phyloP scores from a whole-genome alignment of 2,888 invertebrate genomes.

The Crossocerus cetratus region DNA sequence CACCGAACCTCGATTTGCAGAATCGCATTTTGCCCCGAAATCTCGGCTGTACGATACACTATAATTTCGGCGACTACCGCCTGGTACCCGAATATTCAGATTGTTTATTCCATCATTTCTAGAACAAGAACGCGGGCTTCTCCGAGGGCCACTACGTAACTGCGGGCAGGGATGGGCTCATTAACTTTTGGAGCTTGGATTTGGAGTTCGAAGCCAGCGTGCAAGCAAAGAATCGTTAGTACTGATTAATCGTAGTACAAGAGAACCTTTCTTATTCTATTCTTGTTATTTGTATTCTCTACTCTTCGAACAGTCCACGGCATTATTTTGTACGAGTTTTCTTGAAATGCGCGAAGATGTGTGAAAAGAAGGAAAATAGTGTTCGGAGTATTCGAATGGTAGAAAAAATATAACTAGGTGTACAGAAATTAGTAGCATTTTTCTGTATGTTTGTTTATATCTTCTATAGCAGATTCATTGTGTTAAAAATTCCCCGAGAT shows the following conservation, averaged over 20 bases:
- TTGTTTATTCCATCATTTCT: constrained; percentile 22
- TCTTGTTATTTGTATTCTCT: no score
- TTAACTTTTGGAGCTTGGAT: constrained; percentile 88
- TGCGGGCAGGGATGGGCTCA: constrained; percentile 86
- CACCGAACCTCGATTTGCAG: constrained; percentile 85
- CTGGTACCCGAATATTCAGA: neutral
- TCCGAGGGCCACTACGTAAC: constrained; percentile 86
- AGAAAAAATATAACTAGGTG: no score
- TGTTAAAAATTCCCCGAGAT: no score
- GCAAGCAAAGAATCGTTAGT: constrained; percentile 82
- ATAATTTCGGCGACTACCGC: neutral
- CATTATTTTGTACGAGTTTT: no score
- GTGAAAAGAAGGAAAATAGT: no score
- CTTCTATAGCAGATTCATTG: no score
- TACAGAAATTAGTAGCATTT: no score
- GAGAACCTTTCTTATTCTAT: no score
- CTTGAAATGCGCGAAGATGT: no score
- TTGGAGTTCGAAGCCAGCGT: constrained; percentile 83
- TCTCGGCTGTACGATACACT: constrained; percentile 76
- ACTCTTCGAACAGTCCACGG: no score
- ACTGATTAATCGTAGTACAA: constrained; percentile 24
- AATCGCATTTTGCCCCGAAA: constrained; percentile 82
- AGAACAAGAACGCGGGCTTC: constrained; percentile 80
- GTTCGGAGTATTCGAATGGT: no score
- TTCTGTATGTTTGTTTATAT: neutral